These are phyloP conservation scores for Aphidius ervi DNA, from an alignment of 1,140 invertebrate genomes.

Conservation along the genomic window DNA sequence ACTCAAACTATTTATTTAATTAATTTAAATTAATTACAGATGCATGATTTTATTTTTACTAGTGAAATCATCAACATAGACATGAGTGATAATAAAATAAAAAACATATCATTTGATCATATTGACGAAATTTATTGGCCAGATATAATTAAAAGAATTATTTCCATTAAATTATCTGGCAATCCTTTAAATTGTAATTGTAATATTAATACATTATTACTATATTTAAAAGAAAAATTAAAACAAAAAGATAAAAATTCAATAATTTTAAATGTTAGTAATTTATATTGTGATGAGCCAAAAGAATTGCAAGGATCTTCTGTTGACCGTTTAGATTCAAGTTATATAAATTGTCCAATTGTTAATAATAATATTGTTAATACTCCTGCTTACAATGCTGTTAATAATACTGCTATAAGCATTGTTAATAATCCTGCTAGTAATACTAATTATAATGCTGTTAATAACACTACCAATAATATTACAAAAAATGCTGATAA, in stretches of 20 bases:
- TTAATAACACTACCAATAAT: constrained; percentile 42
- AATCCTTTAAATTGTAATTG: constrained; percentile 71
- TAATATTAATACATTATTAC: constrained; percentile 51
- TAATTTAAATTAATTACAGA: too few relatives aligned
- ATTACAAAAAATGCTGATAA: constrained; percentile 28
- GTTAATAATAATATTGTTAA: constrained; percentile 25
- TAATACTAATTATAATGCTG: constrained; percentile 47
- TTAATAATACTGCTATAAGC: too few relatives aligned
- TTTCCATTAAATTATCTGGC: constrained; percentile 49
- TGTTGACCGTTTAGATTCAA: constrained; percentile 28
- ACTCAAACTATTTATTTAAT: too few relatives aligned
- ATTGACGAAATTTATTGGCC: too few relatives aligned
- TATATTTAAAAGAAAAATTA: constrained; percentile 47
- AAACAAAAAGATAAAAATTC: constrained; percentile 35
- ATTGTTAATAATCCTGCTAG: not conserved
- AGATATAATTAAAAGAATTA: constrained; percentile 18
- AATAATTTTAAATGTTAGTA: constrained; percentile 42
- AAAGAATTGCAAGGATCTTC: constrained; percentile 27
- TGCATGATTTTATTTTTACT: too few relatives aligned
- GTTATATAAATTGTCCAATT: constrained; percentile 28
- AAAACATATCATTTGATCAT: too few relatives aligned
- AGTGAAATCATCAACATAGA: too few relatives aligned
- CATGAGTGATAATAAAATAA: too few relatives aligned
- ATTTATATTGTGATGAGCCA: constrained; percentile 46
- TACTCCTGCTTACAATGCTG: constrained; percentile 40